phyloP scores from a whole-genome alignment of 2,113 vertebrate genomes.

The Ammodytes dubius region DNA sequence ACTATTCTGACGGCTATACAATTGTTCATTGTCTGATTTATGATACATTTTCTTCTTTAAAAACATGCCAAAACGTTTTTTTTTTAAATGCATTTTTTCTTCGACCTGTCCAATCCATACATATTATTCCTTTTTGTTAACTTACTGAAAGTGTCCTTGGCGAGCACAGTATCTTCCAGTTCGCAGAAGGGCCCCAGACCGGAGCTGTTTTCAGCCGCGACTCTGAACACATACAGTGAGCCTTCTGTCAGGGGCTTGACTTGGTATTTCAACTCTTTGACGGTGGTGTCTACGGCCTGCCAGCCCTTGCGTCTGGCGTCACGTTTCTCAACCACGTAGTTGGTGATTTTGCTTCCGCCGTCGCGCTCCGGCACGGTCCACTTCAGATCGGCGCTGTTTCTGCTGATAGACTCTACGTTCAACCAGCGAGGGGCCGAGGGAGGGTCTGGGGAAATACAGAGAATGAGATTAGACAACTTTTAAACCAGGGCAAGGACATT shows the following conservation, averaged over 20 bases:
- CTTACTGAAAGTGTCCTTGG: conserved; percentile 97
- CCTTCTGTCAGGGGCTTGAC: conserved; percentile 95
- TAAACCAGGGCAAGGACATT: no score
- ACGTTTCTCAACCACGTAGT: conserved; percentile 97
- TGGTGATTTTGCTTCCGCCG: conserved; percentile 95
- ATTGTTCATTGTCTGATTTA: no score
- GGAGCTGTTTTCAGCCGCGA: conserved; percentile 95
- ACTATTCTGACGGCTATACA: no score
- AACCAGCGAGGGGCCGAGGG: conserved; percentile 96
- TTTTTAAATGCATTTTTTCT: no score
- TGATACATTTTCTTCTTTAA: no score
- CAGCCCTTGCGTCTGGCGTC: conserved; percentile 96
- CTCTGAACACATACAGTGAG: conserved; percentile 95
- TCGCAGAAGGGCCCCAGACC: conserved; percentile 96
- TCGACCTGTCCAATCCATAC: no score
- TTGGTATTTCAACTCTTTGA: conserved; percentile 93
- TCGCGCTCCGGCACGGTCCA: conserved; percentile 96
- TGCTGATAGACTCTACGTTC: conserved; percentile 91
- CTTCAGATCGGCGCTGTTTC: conserved; percentile 94
- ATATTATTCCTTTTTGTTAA: no score
- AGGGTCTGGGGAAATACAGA: conserved; percentile 84
- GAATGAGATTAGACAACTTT: not conserved
- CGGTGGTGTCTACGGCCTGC: conserved; percentile 97
- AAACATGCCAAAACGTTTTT: no score
- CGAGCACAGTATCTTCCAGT: conserved; percentile 94